Base-by-base conservation (phyloP, 2,888 invertebrate species). In the Pachliopta kotzebuea region DNA sequence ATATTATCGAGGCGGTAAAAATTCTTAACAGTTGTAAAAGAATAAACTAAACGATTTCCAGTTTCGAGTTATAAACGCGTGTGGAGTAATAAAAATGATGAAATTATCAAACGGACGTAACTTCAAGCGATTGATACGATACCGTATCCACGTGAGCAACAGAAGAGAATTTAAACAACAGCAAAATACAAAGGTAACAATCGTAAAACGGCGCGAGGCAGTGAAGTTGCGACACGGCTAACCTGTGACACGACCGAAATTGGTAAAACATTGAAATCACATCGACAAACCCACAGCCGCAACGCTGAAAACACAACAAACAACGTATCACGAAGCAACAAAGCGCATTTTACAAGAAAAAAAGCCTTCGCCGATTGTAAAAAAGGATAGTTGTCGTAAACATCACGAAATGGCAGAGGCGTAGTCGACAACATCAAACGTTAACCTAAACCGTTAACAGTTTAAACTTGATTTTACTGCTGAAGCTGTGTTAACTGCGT, bases 181-280 rank as follows among this genome's bases (percentile, higher is more conserved):
- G n/a, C 20, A 21, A 54, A 50, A 60, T 52, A 65, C 56, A 65
- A 61, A 52, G 24, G 50, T 23, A 56, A 8, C 20, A 53, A 56
- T 29, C 53, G 60, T 61, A 53, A 61, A 65, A 65, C 59, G 23
- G 20, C 20, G 52, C 60, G 68, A 67, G 68, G 67, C 67, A 61
- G 68, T 68, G 70, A 70, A 69, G 74, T 74, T 74, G 74, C 74
- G 73, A 71, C 69, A 69, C 69, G 23, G 37, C 69, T 73, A 70
- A 74, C 74, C 73, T 72, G 70, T 71, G 73, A 74, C 74, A 72
- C 68, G 66, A 70, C 71, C 69, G 70, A 74, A 71, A 74, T 74
- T 72, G 73, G 73, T 74, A 73, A 74, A 72, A 71, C 72, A 71
- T 72, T 74, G 67, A 72, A 70, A 72, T 70, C 69, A 66, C 71